A percentile compares a stretch with the other conserved stretches of the same genome.
These are phyloP conservation scores for Antennarius striatus DNA, from an alignment of 2,113 vertebrate genomes.

Conservation along the genomic window DNA sequence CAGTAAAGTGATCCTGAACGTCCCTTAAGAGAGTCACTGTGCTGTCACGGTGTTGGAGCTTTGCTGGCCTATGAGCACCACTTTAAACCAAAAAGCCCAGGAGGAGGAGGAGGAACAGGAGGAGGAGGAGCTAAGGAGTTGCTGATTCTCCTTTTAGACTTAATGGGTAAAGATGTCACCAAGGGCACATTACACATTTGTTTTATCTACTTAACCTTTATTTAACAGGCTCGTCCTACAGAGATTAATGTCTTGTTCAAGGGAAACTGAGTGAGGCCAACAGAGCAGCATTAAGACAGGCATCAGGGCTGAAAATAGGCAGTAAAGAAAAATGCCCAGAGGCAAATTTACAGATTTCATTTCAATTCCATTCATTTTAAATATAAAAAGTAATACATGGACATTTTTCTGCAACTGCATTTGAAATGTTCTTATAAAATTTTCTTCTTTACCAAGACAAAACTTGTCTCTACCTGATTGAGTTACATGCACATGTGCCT, in stretches of 20 bases:
- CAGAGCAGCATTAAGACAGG: slow-evolving; percentile 4
- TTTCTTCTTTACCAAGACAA: no score
- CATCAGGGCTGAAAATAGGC: slow-evolving; percentile 3
- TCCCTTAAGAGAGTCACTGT: slow-evolving; percentile 29
- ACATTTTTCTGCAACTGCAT: no score
- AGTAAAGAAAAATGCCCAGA: slow-evolving; percentile 16
- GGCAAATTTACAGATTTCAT: neutral
- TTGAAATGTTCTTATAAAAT: no score
- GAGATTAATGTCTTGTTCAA: slow-evolving; percentile 59
- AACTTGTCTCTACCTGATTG: no score
- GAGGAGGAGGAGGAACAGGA: slow-evolving; percentile 5
- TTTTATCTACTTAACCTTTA: slow-evolving; percentile 72
- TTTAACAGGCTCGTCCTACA: slow-evolving; percentile 57
- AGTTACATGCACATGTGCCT: no score
- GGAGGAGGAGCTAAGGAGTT: slow-evolving; percentile 24
- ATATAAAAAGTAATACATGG: no score
- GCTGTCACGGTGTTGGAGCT: slow-evolving; percentile 7
- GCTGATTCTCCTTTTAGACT: slow-evolving; percentile 60
- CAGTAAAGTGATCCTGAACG: slow-evolving; percentile 51
- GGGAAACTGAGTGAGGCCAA: slow-evolving; percentile 40
- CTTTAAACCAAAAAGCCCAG: slow-evolving; percentile 8
- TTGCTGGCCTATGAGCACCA: slow-evolving; percentile 14
- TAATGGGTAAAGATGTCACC: slow-evolving; percentile 64
- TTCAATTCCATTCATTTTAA: no score
- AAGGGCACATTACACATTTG: slow-evolving; percentile 64